phyloP scores from a whole-genome alignment of 1,140 invertebrate species.

The Portunus trituberculatus region DNA sequence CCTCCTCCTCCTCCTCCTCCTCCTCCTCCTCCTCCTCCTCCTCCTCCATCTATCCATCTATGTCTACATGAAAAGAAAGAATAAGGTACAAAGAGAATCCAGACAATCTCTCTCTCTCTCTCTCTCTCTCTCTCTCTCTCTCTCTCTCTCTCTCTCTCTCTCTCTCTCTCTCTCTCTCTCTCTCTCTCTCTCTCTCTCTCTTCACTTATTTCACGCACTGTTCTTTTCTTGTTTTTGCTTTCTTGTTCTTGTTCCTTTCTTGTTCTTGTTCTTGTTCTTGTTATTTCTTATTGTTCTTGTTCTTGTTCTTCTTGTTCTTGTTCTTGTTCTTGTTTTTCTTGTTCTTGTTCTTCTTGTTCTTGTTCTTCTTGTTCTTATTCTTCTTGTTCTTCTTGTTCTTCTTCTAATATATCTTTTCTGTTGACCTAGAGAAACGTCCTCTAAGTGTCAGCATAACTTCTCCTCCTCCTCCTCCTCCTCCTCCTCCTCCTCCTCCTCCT shows the following conservation, averaged over 20 bases:
- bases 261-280: background rate
- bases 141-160: background rate
- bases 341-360: background rate
- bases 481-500: slow-evolving; percentile 18
- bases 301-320: too few species aligned
- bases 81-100: background rate
- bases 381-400: background rate
- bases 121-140: slow-evolving; percentile 20
- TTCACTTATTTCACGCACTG: background rate
- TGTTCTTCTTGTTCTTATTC: background rate
- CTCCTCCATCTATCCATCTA: background rate
- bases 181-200: slow-evolving; percentile 16
- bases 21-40: slow-evolving; percentile 16
- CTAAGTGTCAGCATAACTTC: background rate
- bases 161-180: slow-evolving; percentile 1
- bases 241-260: background rate
- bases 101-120: background rate
- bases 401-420: background rate
- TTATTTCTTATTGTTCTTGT: too few species aligned
- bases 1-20: slow-evolving; percentile 16
- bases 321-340: background rate
- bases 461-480: slow-evolving; percentile 17
- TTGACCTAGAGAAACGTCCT: too few species aligned
- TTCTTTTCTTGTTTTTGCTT: background rate
- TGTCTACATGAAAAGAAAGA: background rate